Evolutionary conservation across 2,797 vertebrate species (phyloP), one percentile per base, ranked within the genome.

Genomic region (Acipenser oxyrinchus): DNA sequence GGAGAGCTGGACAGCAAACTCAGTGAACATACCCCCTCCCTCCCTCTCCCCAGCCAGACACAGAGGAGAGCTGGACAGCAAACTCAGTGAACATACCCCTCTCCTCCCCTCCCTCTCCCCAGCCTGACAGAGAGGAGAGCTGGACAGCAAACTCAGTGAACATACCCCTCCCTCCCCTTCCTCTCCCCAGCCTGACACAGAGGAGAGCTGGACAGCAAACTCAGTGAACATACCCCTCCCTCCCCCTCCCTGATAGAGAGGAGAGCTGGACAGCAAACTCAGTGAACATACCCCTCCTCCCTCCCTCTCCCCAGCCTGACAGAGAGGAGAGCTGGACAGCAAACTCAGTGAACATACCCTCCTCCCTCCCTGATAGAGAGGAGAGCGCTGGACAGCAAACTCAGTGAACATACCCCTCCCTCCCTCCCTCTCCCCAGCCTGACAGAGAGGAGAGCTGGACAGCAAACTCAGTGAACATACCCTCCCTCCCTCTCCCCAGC

Each of bases 321-420:
- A 55, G 1, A 9, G 9, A 8, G 8, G 73, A 81, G 81, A 84
- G 74, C 77, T 70, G 63, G 75, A 49, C 37, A 66, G 75, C 58
- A 70, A 68, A 58, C 49, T n/a, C 15, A 11, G 62, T 52, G 69
- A 70, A 76, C 72, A 84, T 75, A 74, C 64, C 72, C 69, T n/a
- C 74, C 68, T 64, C 3, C 0, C 57, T 61, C 72, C 58, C 58
- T 6, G 15, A 18, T 1, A 18, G 15, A n/a, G n/a, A 18, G 15
- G 15, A 18, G 15, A 18, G n/a, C n/a, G 15, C 15, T 18, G 15
- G 15, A 18, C 15, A 12, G 52, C 12, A 8, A 8, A 8, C 12
- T 53, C 12, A 53, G 52, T 53, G 8, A 8, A 8, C 52, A 8
- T 71, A 52, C 59, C 13, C 15, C 49, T 60, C 67, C 49, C 64